phyloP scores from a whole-genome alignment of 1,140 invertebrate genomes.

The Chymomyza costata region DNA sequence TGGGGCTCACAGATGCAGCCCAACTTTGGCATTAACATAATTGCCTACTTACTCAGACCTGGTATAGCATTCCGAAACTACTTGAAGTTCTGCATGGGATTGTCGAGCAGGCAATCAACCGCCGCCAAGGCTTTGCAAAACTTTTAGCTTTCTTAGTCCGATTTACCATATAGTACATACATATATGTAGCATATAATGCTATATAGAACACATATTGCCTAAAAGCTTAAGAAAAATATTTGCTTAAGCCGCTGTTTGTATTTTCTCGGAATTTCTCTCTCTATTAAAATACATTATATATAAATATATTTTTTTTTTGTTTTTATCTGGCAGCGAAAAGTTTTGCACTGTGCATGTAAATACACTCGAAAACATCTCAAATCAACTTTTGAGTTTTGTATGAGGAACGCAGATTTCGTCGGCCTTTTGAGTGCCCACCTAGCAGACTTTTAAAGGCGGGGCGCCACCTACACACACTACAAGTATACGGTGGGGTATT shows the following conservation, averaged over 20 bases:
- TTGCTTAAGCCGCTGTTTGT: slow-evolving; percentile 8
- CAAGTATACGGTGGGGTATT: slow-evolving; percentile 14
- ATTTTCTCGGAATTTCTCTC: slow-evolving; percentile 1
- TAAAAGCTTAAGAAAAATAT: slow-evolving; percentile 35
- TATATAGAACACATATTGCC: no score
- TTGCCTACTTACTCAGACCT: slow-evolving; percentile 24
- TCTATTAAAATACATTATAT: no score
- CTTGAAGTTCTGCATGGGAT: slow-evolving; percentile 21
- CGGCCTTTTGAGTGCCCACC: slow-evolving; percentile 7
- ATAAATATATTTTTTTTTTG: slow-evolving; percentile 31
- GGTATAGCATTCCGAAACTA: slow-evolving; percentile 15
- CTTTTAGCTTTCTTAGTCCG: slow-evolving; percentile 11
- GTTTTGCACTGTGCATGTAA: slow-evolving; percentile 58
- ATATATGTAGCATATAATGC: slow-evolving; percentile 33
- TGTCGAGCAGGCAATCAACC: slow-evolving; percentile 38
- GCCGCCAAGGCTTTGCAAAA: slow-evolving; percentile 29
- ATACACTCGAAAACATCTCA: slow-evolving; percentile 55
- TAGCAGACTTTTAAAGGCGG: slow-evolving; percentile 14
- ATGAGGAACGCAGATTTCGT: not conserved
- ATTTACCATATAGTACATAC: slow-evolving; percentile 13
- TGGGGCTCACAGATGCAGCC: no score
- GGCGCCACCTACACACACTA: no score
- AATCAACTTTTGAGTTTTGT: slow-evolving; percentile 47
- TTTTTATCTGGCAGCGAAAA: slow-evolving; percentile 26
- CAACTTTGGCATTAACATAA: slow-evolving; percentile 41